Percentiles rank a stretch among this genome's conserved stretches.
These are phyloP conservation scores for Mamestra configurata DNA, from an alignment of 1,140 invertebrate genomes.

Conservation along the genomic window DNA sequence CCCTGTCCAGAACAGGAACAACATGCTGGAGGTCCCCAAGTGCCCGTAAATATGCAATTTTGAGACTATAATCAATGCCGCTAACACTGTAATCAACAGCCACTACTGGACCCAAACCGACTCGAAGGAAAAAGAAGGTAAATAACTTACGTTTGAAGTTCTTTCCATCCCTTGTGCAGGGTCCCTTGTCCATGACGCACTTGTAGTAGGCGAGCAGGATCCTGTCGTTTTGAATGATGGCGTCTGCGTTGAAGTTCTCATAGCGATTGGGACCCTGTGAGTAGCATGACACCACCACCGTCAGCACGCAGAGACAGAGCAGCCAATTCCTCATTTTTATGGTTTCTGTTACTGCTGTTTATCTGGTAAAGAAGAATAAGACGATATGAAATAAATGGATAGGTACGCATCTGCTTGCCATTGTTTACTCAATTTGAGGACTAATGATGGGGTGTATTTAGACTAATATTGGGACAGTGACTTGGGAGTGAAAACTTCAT, in stretches of 20 bases:
- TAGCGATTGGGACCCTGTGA: slow-evolving; percentile 73
- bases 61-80: too few relatives aligned
- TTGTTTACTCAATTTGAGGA: too few relatives aligned
- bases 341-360: not conserved
- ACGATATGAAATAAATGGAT: not conserved
- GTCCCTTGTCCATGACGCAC: slow-evolving; percentile 91
- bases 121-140: too few relatives aligned
- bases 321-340: slow-evolving; percentile 70
- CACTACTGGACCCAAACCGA: too few relatives aligned
- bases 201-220: slow-evolving; percentile 91
- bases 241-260: slow-evolving; percentile 91
- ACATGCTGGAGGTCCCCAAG: too few relatives aligned
- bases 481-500: too few relatives aligned
- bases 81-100: too few relatives aligned
- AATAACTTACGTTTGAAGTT: slow-evolving; percentile 80
- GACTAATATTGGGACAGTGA: too few relatives aligned
- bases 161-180: slow-evolving; percentile 91
- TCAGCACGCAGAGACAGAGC: slow-evolving; percentile 68
- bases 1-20: too few relatives aligned
- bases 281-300: slow-evolving; percentile 73
- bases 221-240: slow-evolving; percentile 90
- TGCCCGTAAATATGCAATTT: too few relatives aligned
- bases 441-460: too few relatives aligned
- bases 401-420: too few relatives aligned
- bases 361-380: slow-evolving; percentile 51